A percentile compares a stretch with the other conserved stretches of the same genome.
Conservation (phyloP, 2,797 vertebrate genomes). For the Pantherophis vulpinus region DNA sequence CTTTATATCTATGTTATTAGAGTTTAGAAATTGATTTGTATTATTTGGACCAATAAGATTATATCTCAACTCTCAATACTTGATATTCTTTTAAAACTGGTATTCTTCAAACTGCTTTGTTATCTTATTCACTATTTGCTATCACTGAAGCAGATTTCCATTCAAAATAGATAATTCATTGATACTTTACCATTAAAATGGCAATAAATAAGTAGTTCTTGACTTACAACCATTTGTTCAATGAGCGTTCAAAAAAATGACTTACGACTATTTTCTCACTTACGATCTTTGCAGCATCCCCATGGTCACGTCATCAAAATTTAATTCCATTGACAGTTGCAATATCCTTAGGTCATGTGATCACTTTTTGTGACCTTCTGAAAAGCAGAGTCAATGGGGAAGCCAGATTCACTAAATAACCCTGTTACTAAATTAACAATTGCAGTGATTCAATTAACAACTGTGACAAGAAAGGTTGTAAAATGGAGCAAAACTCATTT, state of each 20-base stretch:
- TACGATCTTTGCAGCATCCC: background rate
- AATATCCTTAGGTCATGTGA: background rate
- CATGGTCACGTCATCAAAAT: background rate
- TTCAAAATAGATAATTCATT: background rate
- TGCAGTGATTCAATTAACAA: background rate
- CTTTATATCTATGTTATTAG: background rate
- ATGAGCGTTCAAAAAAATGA: background rate
- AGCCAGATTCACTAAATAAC: background rate
- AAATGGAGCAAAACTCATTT: background rate
- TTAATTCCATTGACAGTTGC: background rate
- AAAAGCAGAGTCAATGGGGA: background rate
- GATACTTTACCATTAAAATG: background rate
- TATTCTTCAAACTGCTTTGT: background rate
- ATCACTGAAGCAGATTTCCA: background rate
- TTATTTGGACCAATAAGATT: background rate
- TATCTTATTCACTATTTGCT: background rate
- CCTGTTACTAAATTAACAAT: background rate
- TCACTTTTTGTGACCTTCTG: background rate
- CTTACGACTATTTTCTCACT: background rate
- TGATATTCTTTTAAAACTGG: background rate
- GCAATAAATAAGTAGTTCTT: background rate
- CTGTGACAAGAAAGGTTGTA: background rate
- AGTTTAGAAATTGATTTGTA: background rate
- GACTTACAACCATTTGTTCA: background rate
- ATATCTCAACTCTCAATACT: background rate